phyloP scores from a whole-genome alignment of 2,113 vertebrate genomes.

The Austrofundulus limnaeus region DNA sequence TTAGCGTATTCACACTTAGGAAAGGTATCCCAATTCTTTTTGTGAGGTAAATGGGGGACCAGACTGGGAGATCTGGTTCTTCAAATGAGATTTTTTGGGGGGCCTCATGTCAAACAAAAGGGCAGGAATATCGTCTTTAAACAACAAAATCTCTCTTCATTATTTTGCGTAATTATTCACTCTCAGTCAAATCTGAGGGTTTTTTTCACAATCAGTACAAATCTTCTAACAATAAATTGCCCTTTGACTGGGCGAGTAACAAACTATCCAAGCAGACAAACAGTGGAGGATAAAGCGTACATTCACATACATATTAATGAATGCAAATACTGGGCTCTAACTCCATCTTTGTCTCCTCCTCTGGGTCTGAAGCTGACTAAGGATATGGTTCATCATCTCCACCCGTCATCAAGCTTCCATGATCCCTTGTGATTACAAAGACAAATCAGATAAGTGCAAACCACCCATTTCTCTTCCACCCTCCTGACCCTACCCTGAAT shows the following conservation, averaged over 20 bases:
- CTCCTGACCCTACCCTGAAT: conserved; percentile 37
- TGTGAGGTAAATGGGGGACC: no score
- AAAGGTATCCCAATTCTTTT: no score
- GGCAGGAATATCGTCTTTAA: not conserved
- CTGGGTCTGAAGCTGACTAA: conserved; percentile 39
- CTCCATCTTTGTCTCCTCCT: conserved; percentile 57
- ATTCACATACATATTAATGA: conserved; percentile 73
- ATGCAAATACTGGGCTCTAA: conserved; percentile 59
- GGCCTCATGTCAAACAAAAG: no score
- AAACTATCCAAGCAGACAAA: conserved; percentile 62
- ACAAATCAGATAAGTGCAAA: conserved; percentile 50
- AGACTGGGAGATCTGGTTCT: no score
- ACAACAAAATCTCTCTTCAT: conserved; percentile 7
- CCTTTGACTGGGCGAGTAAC: conserved; percentile 53
- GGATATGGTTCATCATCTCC: conserved; percentile 62
- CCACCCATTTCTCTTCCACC: conserved; percentile 30
- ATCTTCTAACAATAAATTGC: conserved; percentile 64
- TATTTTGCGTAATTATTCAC: conserved; percentile 16
- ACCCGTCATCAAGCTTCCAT: conserved; percentile 37
- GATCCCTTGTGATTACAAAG: conserved; percentile 40
- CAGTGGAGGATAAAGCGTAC: conserved; percentile 60
- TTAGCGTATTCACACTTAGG: no score
- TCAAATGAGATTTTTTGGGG: no score
- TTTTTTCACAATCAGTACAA: conserved; percentile 39
- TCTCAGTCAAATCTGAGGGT: conserved; percentile 12